Base-by-base conservation (phyloP, 1,140 invertebrate species). In the Ruditapes philippinarum region DNA sequence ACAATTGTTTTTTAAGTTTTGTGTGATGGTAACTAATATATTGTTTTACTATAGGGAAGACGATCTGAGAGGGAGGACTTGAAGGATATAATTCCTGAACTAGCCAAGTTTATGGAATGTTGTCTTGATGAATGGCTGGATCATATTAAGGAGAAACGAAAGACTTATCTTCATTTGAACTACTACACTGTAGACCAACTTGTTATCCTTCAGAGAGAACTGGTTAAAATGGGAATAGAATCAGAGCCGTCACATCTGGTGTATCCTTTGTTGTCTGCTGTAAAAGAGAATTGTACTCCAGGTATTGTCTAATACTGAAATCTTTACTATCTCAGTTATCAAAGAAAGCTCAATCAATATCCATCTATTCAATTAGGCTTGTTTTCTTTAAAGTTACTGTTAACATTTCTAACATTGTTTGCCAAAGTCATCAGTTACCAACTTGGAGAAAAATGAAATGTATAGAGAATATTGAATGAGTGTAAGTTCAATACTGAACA, bases 161-260 rank as follows among this genome's bases (percentile, higher is more conserved):
- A 89, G 14, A 80, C 93, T 79, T 95, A 91, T 78, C 86, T 86
- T 28, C 79, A 91, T 19, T 83, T 95, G 82, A 95, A 95, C 68
- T 91, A 91, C 70, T 95, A 91, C 88, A 95, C 92, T 40, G 93
- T 92, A 60, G 91, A 93, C 33, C 94, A 95, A 81, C 86, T 94
- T 68, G 94, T 95, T 0, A 91, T 95, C 36, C 91, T 95, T 12
- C 91, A 94, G 70, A 79, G 89, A 86, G 92, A 94, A 36, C 73
- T 95, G 33, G 91, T 93, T 14, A 91, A 92, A 76, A 33, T 91
- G 3, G 89, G 89, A 11, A 80, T 76, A 14, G 88, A 83, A 7
- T n/a, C 60, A 31, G 81, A 90, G 22, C 54, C 90, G 0, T 78
- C 81, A 4, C 62, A 90, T n/a, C 51, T 81, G 1, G 89, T 94